Percentiles rank a stretch among this genome's conserved stretches.
Evolutionary conservation across 2,888 invertebrate species (phyloP).

Genomic region (Ashinkailepas kermadecensis): DNA sequence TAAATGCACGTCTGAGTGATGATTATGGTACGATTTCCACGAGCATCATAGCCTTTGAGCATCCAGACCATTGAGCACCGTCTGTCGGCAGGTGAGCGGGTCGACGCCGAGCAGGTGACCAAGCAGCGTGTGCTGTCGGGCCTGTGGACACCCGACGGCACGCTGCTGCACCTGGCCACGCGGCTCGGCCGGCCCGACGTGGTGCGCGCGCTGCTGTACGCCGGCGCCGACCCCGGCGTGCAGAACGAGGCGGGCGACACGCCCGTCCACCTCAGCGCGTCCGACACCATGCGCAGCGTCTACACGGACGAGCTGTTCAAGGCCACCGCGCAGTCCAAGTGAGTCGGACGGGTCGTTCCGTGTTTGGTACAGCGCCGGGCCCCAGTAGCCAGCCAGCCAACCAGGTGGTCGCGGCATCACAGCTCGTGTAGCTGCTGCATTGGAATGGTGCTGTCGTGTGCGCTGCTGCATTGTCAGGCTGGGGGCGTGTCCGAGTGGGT

Average conservation of each 20-base stretch:
- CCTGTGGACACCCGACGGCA: conserved; percentile 47
- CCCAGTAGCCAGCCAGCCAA: too few relatives aligned
- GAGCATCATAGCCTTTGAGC: too few relatives aligned
- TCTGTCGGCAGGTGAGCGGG: conserved; percentile 32
- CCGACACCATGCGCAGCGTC: conserved; percentile 48
- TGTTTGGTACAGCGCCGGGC: conserved; percentile 44
- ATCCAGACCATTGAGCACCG: neutral
- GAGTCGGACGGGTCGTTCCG: conserved; percentile 48
- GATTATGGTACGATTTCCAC: neutral
- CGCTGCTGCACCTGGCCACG: conserved; percentile 51
- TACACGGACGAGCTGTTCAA: conserved; percentile 54
- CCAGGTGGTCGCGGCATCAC: too few relatives aligned
- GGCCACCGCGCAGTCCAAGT: conserved; percentile 56
- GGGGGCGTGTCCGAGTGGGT: too few relatives aligned
- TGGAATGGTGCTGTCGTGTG: too few relatives aligned
- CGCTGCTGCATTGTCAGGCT: too few relatives aligned
- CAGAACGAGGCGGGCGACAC: conserved; percentile 51
- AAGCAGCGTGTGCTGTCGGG: conserved; percentile 47
- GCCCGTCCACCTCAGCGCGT: conserved; percentile 48
- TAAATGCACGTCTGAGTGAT: neutral
- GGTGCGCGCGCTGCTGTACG: conserved; percentile 51
- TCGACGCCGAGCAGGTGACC: conserved; percentile 41
- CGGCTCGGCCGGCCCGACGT: conserved; percentile 51
- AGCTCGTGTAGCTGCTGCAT: too few relatives aligned
- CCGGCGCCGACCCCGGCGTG: conserved; percentile 53